phyloP scores from a whole-genome alignment of 2,888 invertebrate genomes.

The Tetheella fluctuosa region DNA sequence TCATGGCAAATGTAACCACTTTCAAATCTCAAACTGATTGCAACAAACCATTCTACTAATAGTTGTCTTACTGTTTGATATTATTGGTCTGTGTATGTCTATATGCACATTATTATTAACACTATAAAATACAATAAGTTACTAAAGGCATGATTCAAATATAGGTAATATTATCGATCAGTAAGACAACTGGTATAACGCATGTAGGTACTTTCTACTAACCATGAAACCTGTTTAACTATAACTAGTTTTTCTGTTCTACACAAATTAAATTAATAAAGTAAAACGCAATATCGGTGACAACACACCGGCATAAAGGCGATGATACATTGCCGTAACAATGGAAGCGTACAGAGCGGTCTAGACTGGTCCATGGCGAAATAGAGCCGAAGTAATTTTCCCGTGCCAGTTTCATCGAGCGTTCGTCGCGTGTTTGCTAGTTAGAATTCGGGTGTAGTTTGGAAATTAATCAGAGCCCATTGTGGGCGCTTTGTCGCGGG shows the following conservation, averaged over 20 bases:
- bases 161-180: too few species aligned
- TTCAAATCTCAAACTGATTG: too few species aligned
- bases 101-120: neutral
- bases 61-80: neutral
- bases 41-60: too few species aligned
- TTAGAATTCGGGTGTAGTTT: constrained; percentile 82
- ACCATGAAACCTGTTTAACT: too few species aligned
- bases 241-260: neutral
- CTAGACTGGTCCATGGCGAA: constrained; percentile 48
- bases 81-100: neutral
- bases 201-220: too few species aligned
- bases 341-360: constrained; percentile 38
- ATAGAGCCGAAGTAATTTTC: constrained; percentile 67
- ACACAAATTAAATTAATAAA: neutral
- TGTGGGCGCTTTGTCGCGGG: constrained; percentile 81
- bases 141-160: too few species aligned
- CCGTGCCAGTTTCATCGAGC: constrained; percentile 60
- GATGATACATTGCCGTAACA: constrained; percentile 35
- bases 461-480: constrained; percentile 82
- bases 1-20: too few species aligned
- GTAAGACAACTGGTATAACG: too few species aligned
- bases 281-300: constrained; percentile 12
- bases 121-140: neutral
- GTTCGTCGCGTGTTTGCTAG: constrained; percentile 75
- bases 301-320: constrained; percentile 24